Conservation (phyloP, 2,113 vertebrate species). For the Mormoops blainvillei region DNA sequence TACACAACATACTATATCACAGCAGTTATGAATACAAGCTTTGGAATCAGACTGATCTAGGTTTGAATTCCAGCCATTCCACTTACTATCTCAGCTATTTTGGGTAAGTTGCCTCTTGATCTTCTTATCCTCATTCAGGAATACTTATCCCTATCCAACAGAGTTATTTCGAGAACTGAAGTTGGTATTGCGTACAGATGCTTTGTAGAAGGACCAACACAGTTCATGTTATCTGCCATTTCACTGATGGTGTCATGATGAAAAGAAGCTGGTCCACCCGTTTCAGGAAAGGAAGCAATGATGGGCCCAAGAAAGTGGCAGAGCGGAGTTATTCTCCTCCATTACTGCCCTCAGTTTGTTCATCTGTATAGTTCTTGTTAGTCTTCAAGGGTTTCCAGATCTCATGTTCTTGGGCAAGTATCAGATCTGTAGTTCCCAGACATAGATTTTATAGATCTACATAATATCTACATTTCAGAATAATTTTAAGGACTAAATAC, state of each 20-base stretch:
- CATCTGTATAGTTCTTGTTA: not conserved
- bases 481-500: not conserved
- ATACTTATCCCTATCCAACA: not conserved
- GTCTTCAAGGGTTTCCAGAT: not conserved
- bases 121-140: not conserved
- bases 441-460: not conserved
- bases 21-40: not conserved
- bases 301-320: not conserved
- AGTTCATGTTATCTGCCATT: not conserved
- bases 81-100: not conserved
- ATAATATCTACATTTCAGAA: not conserved
- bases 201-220: not conserved
- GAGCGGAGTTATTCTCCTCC: not conserved
- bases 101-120: not conserved
- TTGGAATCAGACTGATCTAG: slow-evolving; percentile 4
- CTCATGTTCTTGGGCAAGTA: not conserved
- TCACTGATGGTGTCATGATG: not conserved
- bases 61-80: not conserved
- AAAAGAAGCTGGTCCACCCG: not conserved
- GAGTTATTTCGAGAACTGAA: not conserved
- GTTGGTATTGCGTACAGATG: not conserved
- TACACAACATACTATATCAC: not conserved
- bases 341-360: not conserved
- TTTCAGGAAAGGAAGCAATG: not conserved
- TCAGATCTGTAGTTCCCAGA: not conserved